Conservation (phyloP, 2,113 vertebrate genomes). For the Prolemur simus region DNA sequence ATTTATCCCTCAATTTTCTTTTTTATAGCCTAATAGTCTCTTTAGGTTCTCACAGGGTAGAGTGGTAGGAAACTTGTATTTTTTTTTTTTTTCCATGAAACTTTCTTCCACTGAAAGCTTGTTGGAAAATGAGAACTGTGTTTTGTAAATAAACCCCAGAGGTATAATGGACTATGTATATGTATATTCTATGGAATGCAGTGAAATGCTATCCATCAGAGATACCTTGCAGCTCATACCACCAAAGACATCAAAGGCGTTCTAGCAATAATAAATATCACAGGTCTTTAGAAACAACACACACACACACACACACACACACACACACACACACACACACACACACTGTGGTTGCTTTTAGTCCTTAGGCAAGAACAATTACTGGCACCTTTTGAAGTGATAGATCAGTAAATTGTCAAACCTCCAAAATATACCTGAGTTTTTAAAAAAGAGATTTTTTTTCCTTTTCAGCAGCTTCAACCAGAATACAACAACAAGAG, state of each 20-base stretch:
- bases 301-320: too few species aligned
- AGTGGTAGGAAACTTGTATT: constrained; percentile 49
- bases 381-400: neutral
- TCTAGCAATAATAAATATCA: neutral
- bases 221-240: neutral
- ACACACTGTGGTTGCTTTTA: neutral
- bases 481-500: neutral
- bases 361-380: neutral
- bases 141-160: constrained; percentile 62
- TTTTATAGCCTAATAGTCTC: constrained; percentile 53
- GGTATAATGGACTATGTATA: neutral
- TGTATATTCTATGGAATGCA: neutral
- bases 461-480: neutral
- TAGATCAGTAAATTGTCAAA: constrained; percentile 2
- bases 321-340: too few species aligned
- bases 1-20: constrained; percentile 67
- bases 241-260: neutral
- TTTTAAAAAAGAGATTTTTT: neutral
- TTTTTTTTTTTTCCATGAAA: constrained; percentile 49
- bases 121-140: constrained; percentile 52
- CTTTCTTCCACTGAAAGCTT: constrained; percentile 37
- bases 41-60: constrained; percentile 45
- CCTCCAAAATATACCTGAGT: neutral
- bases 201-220: neutral
- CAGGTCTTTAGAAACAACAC: neutral